Conservation (phyloP, 2,888 invertebrate species). For the Hymenopus coronatus region DNA sequence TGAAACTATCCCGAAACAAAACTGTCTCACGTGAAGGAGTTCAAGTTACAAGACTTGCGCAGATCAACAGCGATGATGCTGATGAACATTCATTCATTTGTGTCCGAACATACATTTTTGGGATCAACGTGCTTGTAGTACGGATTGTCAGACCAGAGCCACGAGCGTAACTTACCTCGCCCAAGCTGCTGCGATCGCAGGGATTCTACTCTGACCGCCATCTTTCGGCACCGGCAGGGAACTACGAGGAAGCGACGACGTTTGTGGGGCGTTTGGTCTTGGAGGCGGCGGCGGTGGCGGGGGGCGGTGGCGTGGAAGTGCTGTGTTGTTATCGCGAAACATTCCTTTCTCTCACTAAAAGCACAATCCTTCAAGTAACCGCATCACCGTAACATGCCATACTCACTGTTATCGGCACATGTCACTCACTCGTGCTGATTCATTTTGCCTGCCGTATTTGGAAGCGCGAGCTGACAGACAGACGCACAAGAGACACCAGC, state of each 20-base stretch:
- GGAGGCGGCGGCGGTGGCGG: no score
- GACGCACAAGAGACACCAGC: no score
- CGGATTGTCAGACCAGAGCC: no score
- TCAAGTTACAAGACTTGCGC: no score
- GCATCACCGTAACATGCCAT: not conserved
- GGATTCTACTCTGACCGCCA: not conserved
- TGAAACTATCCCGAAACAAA: no score
- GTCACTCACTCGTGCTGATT: not conserved
- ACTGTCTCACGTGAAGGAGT: no score
- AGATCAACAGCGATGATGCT: no score
- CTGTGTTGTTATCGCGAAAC: not conserved
- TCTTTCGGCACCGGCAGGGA: conserved; percentile 4
- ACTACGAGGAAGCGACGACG: not conserved
- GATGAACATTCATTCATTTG: no score
- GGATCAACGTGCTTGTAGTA: no score
- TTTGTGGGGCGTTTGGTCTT: not conserved
- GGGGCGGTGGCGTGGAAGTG: not conserved
- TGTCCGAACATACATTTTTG: no score
- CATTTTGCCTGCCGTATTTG: not conserved
- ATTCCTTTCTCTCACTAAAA: not conserved
- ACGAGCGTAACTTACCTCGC: not conserved
- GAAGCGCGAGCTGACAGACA: not conserved
- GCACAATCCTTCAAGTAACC: not conserved
- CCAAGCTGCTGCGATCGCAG: not conserved
- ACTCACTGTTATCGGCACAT: not conserved